Evolutionary conservation across 2,888 invertebrate genomes (phyloP).

Genomic region (Pachycephus smyrnensis): DNA sequence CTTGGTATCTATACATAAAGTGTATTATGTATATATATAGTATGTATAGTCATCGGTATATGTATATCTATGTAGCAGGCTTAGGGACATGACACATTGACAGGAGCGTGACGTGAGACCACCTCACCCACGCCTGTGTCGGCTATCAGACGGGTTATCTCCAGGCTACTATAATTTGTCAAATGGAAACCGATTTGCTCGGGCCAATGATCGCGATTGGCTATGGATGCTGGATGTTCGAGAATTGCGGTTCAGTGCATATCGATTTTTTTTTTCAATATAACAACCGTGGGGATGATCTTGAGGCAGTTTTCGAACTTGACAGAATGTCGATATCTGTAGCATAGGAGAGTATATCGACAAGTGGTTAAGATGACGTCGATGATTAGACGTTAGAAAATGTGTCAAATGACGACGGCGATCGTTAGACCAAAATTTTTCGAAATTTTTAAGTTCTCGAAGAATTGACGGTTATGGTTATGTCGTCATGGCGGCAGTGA

Average conservation of each 20-base stretch:
- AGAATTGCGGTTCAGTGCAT: neutral
- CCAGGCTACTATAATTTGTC: constrained; percentile 49
- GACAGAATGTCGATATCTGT: neutral
- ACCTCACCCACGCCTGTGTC: constrained; percentile 38
- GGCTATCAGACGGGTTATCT: constrained; percentile 43
- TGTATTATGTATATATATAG: neutral
- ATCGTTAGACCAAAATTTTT: neutral
- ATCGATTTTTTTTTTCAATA: neutral
- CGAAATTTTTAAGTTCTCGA: neutral
- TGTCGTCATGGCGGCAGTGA: neutral
- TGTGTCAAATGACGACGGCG: neutral
- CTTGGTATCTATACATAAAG: neutral
- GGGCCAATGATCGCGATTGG: constrained; percentile 31
- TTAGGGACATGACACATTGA: constrained; percentile 43
- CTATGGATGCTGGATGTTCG: neutral
- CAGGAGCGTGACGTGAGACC: constrained; percentile 46
- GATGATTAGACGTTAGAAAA: neutral
- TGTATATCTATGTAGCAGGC: constrained; percentile 18
- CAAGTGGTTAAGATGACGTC: neutral
- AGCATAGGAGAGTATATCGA: neutral
- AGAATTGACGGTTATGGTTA: neutral
- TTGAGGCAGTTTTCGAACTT: neutral
- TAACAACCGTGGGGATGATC: neutral
- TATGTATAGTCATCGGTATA: constrained; percentile 5
- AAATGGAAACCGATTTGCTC: constrained; percentile 36